Base-by-base conservation (phyloP, 2,113 vertebrate species). In the Scatophagus argus region DNA sequence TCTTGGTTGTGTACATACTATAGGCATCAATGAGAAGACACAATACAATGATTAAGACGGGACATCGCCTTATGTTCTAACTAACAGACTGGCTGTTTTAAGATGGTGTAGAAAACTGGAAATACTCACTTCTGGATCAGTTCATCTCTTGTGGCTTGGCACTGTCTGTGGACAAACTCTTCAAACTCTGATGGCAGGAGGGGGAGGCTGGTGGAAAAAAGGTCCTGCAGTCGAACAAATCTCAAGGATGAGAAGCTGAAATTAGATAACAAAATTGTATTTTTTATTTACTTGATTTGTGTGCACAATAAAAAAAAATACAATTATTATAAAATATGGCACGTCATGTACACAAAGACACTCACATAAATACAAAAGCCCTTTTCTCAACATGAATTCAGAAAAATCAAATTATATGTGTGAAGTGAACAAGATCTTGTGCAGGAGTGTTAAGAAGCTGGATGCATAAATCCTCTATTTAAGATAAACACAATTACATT, bases 231-330 rank as follows among this genome's bases (percentile, higher is more conserved):
- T 69, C 86, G 92, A 29, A 99, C 94, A 92, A 99, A 98, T 36
- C 96, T 93, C 29, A 98, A 73, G 0, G 94, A 86, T 49, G 86
- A 91, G 84, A 95, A 98, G 77, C 97, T 98, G 39, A 6, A 80
- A n/a, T n/a, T n/a, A n/a, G n/a, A n/a, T n/a, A n/a, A 43, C 3
- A 41, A 74, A 2, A 82, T 36, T 61, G 8, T 31, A 31, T 44
- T 46, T 65, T 6, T 16, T 23, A 27, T 52, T 27, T 27, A 6
- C 47, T 16, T 51, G 6, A 60, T 38, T 51, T 39, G 32, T 39
- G 38, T 60, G 16, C 19, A 38, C 23, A 29, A n/a, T n/a, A n/a
- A n/a, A n/a, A n/a, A n/a, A n/a, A n/a, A n/a, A n/a, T n/a, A n/a
- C n/a, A n/a, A n/a, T n/a, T n/a, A n/a, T n/a, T n/a, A n/a, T n/a